These are phyloP conservation scores for Muscina levida DNA, from an alignment of 2,888 invertebrate genomes.

Conservation along the genomic window DNA sequence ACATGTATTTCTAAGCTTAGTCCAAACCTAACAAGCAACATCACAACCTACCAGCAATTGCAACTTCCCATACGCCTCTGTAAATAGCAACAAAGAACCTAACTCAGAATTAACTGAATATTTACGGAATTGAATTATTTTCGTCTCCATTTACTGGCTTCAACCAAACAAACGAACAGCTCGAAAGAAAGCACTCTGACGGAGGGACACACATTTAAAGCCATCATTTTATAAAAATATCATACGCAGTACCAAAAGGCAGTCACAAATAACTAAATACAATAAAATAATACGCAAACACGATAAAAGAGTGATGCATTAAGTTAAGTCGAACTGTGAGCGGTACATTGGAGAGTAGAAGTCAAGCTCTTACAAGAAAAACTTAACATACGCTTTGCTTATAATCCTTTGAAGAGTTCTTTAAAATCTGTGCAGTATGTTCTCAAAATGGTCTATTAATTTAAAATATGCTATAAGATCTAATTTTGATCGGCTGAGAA, in stretches of 20 bases:
- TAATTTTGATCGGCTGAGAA: too few species aligned
- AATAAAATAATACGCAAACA: conserved; percentile 14
- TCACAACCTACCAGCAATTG: too few species aligned
- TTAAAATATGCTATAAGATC: too few species aligned
- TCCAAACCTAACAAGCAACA: too few species aligned
- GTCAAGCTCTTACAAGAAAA: too few species aligned
- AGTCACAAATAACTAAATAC: conserved; percentile 7
- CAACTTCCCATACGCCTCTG: too few species aligned
- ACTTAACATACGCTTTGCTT: too few species aligned
- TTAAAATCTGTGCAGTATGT: too few species aligned
- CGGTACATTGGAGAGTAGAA: too few species aligned
- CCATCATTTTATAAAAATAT: not conserved
- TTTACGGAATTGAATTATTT: conserved; percentile 43
- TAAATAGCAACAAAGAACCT: not conserved
- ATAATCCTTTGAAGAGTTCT: too few species aligned
- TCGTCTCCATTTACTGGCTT: conserved; percentile 11
- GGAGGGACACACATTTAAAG: not conserved
- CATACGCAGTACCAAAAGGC: not conserved
- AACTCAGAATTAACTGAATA: conserved; percentile 30
- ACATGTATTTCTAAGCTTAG: too few species aligned
- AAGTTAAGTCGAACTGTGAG: not conserved
- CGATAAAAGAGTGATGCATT: conserved; percentile 14
- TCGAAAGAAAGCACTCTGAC: not conserved
- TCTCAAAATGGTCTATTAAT: too few species aligned
- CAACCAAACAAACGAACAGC: not conserved